Evolutionary conservation across 2,113 vertebrate genomes (phyloP).

Genomic region (Leptocoma aspasia): DNA sequence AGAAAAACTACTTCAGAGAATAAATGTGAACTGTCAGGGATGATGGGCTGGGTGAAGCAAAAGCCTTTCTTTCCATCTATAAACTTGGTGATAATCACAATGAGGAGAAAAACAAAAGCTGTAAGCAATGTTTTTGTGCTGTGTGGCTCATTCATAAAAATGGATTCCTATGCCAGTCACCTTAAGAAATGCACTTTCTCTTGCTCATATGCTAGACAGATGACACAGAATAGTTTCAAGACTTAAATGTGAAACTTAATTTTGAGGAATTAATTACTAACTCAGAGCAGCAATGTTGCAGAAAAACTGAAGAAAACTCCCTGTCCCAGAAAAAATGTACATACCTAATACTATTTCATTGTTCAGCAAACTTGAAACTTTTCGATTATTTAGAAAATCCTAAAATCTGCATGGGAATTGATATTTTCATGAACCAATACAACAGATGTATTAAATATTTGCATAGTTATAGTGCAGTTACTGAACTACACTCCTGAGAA

Average conservation of each 20-base stretch:
- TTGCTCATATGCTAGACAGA: neutral
- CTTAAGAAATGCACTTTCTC: neutral
- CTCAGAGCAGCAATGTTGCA: neutral
- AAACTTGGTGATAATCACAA: neutral
- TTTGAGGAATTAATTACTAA: neutral
- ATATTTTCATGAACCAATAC: neutral
- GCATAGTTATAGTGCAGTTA: neutral
- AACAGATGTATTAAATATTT: neutral
- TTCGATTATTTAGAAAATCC: neutral
- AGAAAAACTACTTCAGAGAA: neutral
- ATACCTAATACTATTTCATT: neutral
- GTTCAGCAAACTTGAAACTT: neutral
- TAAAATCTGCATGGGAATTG: neutral
- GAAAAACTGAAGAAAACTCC: neutral
- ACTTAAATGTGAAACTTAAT: neutral
- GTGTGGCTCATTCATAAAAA: neutral
- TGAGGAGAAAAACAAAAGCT: neutral
- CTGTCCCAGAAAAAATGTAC: neutral
- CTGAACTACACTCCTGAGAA: neutral
- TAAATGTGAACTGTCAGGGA: neutral
- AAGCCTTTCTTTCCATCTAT: neutral
- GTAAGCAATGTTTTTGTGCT: neutral
- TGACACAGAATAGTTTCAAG: neutral
- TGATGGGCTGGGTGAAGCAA: neutral
- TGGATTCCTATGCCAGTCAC: neutral